Evolutionary conservation across 2,113 vertebrate species (phyloP), one percentile per base, ranked within the genome.

Genomic region (Cricetomys ansorgei): DNA sequence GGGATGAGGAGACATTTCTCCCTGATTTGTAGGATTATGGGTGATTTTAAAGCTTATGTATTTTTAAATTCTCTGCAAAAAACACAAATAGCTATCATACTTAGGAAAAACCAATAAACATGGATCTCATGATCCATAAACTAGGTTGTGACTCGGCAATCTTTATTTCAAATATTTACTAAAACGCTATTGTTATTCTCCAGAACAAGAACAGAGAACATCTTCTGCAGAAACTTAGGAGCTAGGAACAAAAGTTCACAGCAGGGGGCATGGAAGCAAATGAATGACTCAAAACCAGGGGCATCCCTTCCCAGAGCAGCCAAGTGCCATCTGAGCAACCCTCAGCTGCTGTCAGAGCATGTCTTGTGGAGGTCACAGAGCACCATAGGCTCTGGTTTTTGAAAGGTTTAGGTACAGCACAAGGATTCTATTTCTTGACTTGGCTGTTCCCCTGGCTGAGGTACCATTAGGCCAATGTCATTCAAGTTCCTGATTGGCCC

Each of bases 401-500:
- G 43, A 64, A 96, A 89, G 91, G 73, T 50, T 95, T 40, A 2
- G 50, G 67, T 40, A 89, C 40, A 91, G 88, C 48, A 88, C 19
- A 80, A 86, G 19, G 81, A 53, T 95, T 88, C 92, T 88, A 72
- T 59, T n/a, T 96, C 62, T 94, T 94, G 9, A 13, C 19, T 86
- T 37, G 6, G 59, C 93, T 98, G 99, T 1, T 98, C 97, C 29
- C 98, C 96, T 23, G 99, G 98, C 93, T 99, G 99, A 50, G 99
- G 99, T 69, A 99, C 98, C 99, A 99, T 99, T 96, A 99, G 97
- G 96, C 99, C 99, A 96, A 99, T 99, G 97, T 99, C 99, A 2
- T 99, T 99, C 90, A 99, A 98, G 95, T 99, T 99, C 96, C 99
- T 98, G 8, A 99, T 99, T 3, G 99, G 98, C 99, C 99, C 99